Evolutionary conservation across 1,140 invertebrate species (phyloP).

Genomic region (Drosophila aff.): DNA sequence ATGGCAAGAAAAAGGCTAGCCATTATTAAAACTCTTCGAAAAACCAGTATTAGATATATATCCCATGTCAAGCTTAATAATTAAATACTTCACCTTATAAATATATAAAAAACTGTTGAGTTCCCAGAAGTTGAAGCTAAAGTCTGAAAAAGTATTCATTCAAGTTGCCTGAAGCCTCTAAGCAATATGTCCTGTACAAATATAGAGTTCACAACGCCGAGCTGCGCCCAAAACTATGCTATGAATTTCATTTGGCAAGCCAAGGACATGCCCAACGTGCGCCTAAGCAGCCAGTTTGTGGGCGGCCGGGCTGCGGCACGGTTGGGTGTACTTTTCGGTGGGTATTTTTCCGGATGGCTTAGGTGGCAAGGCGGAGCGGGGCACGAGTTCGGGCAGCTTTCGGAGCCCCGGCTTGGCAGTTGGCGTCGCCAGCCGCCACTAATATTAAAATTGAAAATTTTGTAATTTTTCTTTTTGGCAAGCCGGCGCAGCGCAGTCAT

Average conservation of each 20-base stretch:
- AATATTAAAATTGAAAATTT: slow-evolving; percentile 84
- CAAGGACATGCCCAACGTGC: slow-evolving; percentile 81
- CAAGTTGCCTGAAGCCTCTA: slow-evolving; percentile 9
- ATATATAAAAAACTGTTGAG: neutral
- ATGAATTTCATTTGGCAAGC: slow-evolving; percentile 83
- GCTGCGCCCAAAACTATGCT: slow-evolving; percentile 73
- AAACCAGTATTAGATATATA: neutral
- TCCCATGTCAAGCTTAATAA: neutral
- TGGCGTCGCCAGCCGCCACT: slow-evolving; percentile 79
- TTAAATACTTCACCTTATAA: neutral
- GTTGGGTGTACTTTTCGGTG: slow-evolving; percentile 1
- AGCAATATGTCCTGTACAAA: slow-evolving; percentile 57
- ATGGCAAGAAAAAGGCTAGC: neutral
- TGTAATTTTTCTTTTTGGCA: slow-evolving; percentile 84
- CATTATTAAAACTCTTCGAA: neutral
- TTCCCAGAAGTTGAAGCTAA: neutral
- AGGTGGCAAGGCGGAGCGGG: neutral
- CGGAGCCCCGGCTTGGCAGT: slow-evolving; percentile 53
- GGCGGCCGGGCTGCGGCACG: slow-evolving; percentile 12
- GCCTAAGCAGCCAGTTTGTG: slow-evolving; percentile 67
- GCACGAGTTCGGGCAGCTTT: slow-evolving; percentile 9
- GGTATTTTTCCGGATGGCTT: slow-evolving; percentile 15
- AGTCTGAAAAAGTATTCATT: slow-evolving; percentile 1
- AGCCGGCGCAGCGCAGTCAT: slow-evolving; percentile 78
- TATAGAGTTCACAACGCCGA: slow-evolving; percentile 46